These are phyloP conservation scores for Sinelater perroti DNA, from an alignment of 2,888 invertebrate species.

Conservation along the genomic window DNA sequence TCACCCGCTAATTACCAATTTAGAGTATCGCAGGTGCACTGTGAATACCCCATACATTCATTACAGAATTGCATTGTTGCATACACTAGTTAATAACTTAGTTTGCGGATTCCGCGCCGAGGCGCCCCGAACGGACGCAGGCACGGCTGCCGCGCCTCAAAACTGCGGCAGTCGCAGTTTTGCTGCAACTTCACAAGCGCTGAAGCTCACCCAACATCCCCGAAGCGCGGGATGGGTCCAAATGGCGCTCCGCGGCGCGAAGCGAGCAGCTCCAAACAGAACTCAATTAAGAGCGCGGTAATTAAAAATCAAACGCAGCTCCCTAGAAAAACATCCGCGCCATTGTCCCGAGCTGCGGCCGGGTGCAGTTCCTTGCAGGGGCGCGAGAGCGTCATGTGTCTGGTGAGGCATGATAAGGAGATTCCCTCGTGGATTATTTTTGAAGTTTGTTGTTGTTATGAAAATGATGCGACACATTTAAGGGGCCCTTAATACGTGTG, in stretches of 20 bases:
- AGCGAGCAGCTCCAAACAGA: constrained; percentile 17
- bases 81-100: constrained; percentile 56
- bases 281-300: constrained; percentile 27
- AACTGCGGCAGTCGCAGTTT: too few relatives aligned
- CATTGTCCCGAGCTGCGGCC: constrained; percentile 21
- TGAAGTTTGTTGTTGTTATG: constrained; percentile 39
- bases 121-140: background rate
- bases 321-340: constrained; percentile 21
- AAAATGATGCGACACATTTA: background rate
- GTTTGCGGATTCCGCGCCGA: constrained; percentile 17
- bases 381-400: constrained; percentile 36
- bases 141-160: too few relatives aligned
- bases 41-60: constrained; percentile 54
- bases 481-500: constrained; percentile 1
- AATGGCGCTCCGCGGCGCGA: background rate
- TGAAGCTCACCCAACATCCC: background rate
- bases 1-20: constrained; percentile 62
- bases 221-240: background rate
- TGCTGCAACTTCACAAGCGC: background rate
- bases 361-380: constrained; percentile 27
- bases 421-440: constrained; percentile 33
- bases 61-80: constrained; percentile 57
- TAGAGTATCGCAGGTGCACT: constrained; percentile 58
- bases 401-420: constrained; percentile 40
- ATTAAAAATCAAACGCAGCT: constrained; percentile 40